Base-by-base conservation (phyloP, 2,113 vertebrate species). In the Hydrolagus affinis region DNA sequence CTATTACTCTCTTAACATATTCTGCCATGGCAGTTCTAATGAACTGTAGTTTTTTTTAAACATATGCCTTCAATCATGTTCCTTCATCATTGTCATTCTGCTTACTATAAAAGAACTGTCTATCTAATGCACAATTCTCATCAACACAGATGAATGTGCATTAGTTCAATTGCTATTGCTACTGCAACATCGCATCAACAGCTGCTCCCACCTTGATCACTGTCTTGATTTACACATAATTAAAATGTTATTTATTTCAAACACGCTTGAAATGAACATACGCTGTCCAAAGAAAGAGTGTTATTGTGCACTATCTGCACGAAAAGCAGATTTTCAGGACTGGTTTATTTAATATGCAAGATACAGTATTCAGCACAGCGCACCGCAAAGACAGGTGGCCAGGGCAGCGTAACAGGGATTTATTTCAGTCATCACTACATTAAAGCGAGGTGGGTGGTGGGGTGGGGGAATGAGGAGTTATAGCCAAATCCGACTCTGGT, bases 181-280 rank as follows among this genome's bases (percentile, higher is more conserved):
- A 66, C 32, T 64, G 78, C 66, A 25, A 83, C 78, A 83, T 21
- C 66, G 32, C 62, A 83, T 32, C 66, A 60, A 83, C 62, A 68
- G 78, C 78, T 68, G 23, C 28, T 83, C 62, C 78, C 78, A 83
- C 62, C 78, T 83, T 83, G 30, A 83, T 68, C 78, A 32, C 28
- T 66, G 28, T 83, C 25, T 60, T 28, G 66, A 32, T 11, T 66
- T 83, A 21, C 60, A 68, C 62, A 66, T 59, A 80, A 83, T 83
- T 83, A 68, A 83, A 83, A 83, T 83, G 78, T 83, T 83, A 15
- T 83, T 66, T 68, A 66, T 83, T 66, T 83, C 59, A 83, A 68
- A 21, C 32, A 12, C 30, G 78, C 66, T 83, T 30, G 59, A 32
- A 83, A 68, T 83, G 60, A 83, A 25, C 21, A 62, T 32, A 66